Evolutionary conservation across 2,888 invertebrate genomes (phyloP), one percentile per base, ranked within the genome.

Genomic region (Hanleya hanleyi): DNA sequence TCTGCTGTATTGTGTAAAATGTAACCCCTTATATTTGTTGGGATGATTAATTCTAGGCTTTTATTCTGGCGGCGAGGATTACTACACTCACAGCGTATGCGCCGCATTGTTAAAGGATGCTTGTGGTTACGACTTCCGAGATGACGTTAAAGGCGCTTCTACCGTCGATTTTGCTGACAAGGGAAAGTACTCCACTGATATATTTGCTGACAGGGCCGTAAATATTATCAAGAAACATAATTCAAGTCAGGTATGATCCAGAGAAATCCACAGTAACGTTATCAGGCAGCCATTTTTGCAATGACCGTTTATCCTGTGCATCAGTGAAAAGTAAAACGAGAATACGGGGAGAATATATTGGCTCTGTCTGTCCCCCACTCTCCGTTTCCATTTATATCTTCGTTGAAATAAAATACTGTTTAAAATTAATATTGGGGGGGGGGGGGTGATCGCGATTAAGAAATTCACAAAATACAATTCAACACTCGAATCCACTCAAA

Each of bases 61-160:
- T 78, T 88, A 91, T 76, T 88, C 86, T 50, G 89, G 89, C 4
- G 79, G 83, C 69, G 88, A 87, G 73, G 85, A 89, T 62, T 89
- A 90, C 74, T 88, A 83, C 73, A 85, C 79, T 1, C 88, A 89
- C 70, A 22, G 1, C 7, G 47, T 22, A 4, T 47, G 47, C 22
- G 18, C 47, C 18, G 3, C 2, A 4, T 47, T 47, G 47, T 1
- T 47, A 7, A n/a, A 18, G 18, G 47, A 2, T 47, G 7, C 22
- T 47, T 47, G 47, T 47, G 47, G 7, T 2, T 47, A 47, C 7
- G 47, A 47, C 47, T 47, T 47, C 47, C 47, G 47, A 7, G 47
- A 47, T 7, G 47, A 22, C 2, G n/a, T n/a, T n/a, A n/a, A n/a
- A n/a, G 47, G 22, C 4, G 22, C n/a, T 2, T 47, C 47, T 22